These are phyloP conservation scores for Oophaga pumilio DNA, from an alignment of 2,113 vertebrate genomes.

Conservation along the genomic window DNA sequence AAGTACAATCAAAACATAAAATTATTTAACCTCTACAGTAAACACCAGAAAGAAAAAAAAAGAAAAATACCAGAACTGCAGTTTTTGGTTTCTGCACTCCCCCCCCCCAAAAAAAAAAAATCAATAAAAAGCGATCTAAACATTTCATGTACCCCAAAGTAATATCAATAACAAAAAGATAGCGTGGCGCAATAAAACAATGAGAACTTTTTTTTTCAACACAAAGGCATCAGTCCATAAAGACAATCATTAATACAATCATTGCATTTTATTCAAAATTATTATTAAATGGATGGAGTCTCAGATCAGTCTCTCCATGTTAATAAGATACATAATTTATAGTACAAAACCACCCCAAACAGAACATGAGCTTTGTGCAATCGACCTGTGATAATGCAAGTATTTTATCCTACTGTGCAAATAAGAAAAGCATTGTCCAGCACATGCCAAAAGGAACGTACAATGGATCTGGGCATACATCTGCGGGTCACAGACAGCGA, in stretches of 20 bases:
- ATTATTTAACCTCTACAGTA: too few species aligned
- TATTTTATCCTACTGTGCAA: conserved; percentile 45
- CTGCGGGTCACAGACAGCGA: conserved; percentile 45
- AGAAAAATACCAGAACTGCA: too few species aligned
- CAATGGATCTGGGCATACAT: conserved; percentile 14
- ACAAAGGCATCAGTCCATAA: not conserved
- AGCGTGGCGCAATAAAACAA: too few species aligned
- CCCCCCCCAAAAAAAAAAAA: too few species aligned
- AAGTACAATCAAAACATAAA: too few species aligned
- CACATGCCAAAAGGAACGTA: conserved; percentile 41
- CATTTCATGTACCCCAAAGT: too few species aligned
- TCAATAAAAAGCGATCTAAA: too few species aligned
- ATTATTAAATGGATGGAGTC: conserved; percentile 37
- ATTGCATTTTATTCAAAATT: conserved; percentile 55
- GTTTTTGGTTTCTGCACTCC: too few species aligned
- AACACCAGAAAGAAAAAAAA: too few species aligned
- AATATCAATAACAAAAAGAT: not conserved
- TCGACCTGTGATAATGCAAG: conserved; percentile 52
- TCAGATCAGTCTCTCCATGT: conserved; percentile 5
- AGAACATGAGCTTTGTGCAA: conserved; percentile 45
- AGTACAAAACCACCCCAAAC: conserved; percentile 48
- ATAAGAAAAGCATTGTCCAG: conserved; percentile 54
- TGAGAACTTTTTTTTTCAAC: too few species aligned
- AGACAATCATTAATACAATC: conserved; percentile 23
- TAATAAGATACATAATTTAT: conserved; percentile 44